These are phyloP conservation scores for Ptilonorhynchus violaceus DNA, from an alignment of 2,113 vertebrate species.

Conservation along the genomic window DNA sequence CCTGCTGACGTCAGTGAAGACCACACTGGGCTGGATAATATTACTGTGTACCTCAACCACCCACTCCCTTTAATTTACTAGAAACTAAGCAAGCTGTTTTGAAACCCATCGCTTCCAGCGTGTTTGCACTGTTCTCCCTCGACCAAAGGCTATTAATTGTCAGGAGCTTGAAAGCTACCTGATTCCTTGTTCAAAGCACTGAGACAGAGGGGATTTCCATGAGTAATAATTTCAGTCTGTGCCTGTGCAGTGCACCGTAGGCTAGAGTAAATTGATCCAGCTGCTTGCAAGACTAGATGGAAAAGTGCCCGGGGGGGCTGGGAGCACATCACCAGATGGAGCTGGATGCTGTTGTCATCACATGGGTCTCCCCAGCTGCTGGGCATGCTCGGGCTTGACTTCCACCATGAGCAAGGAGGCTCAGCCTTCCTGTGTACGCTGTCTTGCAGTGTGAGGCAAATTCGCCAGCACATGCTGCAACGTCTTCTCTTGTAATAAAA, in stretches of 20 bases:
- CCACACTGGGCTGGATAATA: slow-evolving; percentile 59
- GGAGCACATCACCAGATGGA: slow-evolving; percentile 82
- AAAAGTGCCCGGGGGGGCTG: slow-evolving; percentile 75
- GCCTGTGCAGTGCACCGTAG: slow-evolving; percentile 66
- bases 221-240: slow-evolving; percentile 73
- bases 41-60: slow-evolving; percentile 58
- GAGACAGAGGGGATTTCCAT: slow-evolving; percentile 78
- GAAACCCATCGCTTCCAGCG: slow-evolving; percentile 42
- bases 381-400: slow-evolving; percentile 76
- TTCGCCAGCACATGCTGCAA: slow-evolving; percentile 5
- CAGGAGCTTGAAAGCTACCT: slow-evolving; percentile 71
- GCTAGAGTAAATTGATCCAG: slow-evolving; percentile 84
- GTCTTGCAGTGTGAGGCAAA: neutral
- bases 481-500: slow-evolving; percentile 24
- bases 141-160: slow-evolving; percentile 63
- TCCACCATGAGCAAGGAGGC: neutral
- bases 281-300: slow-evolving; percentile 86
- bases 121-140: slow-evolving; percentile 23
- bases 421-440: neutral
- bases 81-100: slow-evolving; percentile 63
- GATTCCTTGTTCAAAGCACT: slow-evolving; percentile 66
- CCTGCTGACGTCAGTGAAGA: slow-evolving; percentile 68
- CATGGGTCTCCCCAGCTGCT: slow-evolving; percentile 75
- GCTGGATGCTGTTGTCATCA: slow-evolving; percentile 80
- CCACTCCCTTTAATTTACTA: slow-evolving; percentile 73